These are phyloP conservation scores for Papilio machaon DNA, from an alignment of 1,140 invertebrate species.

Conservation along the genomic window DNA sequence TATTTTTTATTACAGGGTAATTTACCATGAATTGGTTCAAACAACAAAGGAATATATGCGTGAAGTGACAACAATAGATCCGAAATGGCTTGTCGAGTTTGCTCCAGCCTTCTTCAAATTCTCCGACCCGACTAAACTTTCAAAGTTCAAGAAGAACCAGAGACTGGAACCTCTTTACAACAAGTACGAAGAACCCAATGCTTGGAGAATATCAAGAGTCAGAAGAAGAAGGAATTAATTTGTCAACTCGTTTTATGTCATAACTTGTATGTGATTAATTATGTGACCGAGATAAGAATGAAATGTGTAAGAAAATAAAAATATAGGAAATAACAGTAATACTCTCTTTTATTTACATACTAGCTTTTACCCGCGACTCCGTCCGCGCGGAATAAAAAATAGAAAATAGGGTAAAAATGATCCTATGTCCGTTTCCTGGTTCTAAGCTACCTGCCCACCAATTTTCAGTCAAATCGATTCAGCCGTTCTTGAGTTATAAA, in stretches of 20 bases:
- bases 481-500: too few species aligned
- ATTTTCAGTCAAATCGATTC: too few species aligned
- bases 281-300: neutral
- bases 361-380: too few species aligned
- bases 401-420: too few species aligned
- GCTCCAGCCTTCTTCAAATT: slow-evolving; percentile 99
- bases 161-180: slow-evolving; percentile 98
- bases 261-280: neutral
- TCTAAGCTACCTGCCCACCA: too few species aligned
- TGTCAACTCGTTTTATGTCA: neutral
- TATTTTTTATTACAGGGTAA: slow-evolving; percentile 87
- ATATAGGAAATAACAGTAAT: neutral
- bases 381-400: too few species aligned
- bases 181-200: slow-evolving; percentile 99
- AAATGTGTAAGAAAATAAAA: neutral
- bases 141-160: slow-evolving; percentile 99
- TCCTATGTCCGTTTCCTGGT: too few species aligned
- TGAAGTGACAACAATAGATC: slow-evolving; percentile 99
- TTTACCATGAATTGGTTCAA: slow-evolving; percentile 99
- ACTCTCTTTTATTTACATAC: neutral
- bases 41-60: slow-evolving; percentile 99
- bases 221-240: slow-evolving; percentile 93
- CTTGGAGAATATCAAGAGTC: slow-evolving; percentile 99
- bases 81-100: slow-evolving; percentile 99
- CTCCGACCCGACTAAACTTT: slow-evolving; percentile 99